Evolutionary conservation across 1,140 invertebrate species (phyloP).

Genomic region (Nomia melanderi): DNA sequence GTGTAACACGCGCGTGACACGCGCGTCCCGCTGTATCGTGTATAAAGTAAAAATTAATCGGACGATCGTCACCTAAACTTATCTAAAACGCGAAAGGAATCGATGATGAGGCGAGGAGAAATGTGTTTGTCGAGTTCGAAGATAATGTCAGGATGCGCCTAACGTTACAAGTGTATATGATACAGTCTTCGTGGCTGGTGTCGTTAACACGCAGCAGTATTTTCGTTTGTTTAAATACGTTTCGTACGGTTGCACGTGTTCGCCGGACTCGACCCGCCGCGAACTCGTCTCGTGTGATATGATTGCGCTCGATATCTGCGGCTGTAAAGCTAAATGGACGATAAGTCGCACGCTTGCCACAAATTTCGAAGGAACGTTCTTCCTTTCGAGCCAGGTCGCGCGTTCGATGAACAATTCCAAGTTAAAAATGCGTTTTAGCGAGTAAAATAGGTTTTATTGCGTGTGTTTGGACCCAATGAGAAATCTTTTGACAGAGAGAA

Average conservation of each 20-base stretch:
- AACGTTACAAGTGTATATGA: slow-evolving; percentile 29
- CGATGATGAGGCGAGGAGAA: slow-evolving; percentile 15
- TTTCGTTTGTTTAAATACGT: slow-evolving; percentile 12
- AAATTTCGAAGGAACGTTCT: too few relatives aligned
- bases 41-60: slow-evolving; percentile 37
- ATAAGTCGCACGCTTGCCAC: too few relatives aligned
- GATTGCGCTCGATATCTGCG: not conserved
- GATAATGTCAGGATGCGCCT: slow-evolving; percentile 20
- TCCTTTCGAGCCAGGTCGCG: too few relatives aligned
- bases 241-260: not conserved
- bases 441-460: too few relatives aligned
- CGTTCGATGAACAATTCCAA: too few relatives aligned
- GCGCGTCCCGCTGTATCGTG: too few relatives aligned
- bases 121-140: slow-evolving; percentile 25
- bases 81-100: slow-evolving; percentile 26
- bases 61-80: slow-evolving; percentile 18
- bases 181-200: slow-evolving; percentile 50
- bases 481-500: too few relatives aligned
- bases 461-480: too few relatives aligned
- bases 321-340: too few relatives aligned
- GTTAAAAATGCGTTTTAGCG: too few relatives aligned
- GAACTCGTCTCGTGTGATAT: not conserved
- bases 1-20: not conserved
- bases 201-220: slow-evolving; percentile 34
- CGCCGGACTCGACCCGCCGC: not conserved